Base-by-base conservation (phyloP, 2,113 vertebrate species). In the Brachypodius melanocephalos region DNA sequence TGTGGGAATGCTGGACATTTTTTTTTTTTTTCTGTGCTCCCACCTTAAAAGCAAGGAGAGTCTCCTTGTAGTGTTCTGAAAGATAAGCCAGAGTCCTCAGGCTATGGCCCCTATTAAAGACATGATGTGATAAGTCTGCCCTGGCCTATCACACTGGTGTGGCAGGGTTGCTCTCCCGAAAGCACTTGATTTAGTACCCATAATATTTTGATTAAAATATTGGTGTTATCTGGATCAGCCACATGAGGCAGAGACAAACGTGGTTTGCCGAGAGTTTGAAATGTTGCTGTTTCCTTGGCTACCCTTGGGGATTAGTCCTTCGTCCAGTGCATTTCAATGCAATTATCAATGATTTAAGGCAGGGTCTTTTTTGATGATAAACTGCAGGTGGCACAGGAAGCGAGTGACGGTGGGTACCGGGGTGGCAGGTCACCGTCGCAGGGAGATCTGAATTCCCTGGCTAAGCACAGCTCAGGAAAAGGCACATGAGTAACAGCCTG, bases 161-260 rank as follows among this genome's bases (percentile, higher is more conserved):
- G 85, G 61, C 62, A 79, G 48, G 43, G 36, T 2, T 3, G 62
- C 42, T 76, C 8, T 82, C 31, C 62, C 0, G 0, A 94, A 86
- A 91, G 51, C 73, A 14, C 24, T 84, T 77, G 80, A 84, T 92
- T 92, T 91, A 68, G 66, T 82, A 21, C 45, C 25, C 34, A 18
- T 32, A 65, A 72, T 73, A 85, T 76, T 85, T 72, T 91, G 69
- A 79, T 96, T 87, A 91, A 94, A 94, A 95, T 82, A 88, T 82
- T 75, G 77, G 36, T 65, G 74, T 93, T 94, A 90, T 89, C 93
- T 94, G 62, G 45, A 66, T 43, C 0, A 2, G 43, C 89, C 77
- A 75, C 31, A 48, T 2, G 42, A 93, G 54, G 78, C 62, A 96
- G 66, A 89, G 78, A 48, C 45, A 76, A 88, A 76, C 62, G 45